Base-by-base conservation (phyloP, 2,888 invertebrate genomes). In the Nymphalis urticae region DNA sequence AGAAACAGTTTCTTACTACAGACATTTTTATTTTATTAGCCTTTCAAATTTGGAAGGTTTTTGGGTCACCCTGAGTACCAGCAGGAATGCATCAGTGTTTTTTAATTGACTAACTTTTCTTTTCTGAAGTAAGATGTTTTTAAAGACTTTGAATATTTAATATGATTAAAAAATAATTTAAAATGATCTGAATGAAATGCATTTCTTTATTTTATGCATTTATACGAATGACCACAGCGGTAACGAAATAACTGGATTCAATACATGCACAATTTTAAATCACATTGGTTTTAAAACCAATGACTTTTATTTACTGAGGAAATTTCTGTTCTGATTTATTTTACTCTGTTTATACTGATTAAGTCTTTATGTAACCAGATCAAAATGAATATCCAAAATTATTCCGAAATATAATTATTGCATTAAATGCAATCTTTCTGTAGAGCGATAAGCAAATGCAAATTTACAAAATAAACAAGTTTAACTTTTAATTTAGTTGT, bases 171-270 rank as follows among this genome's bases (percentile, higher is more conserved):
- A 17, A 56, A 56, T 19, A 48, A 56, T 19, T 64, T 61, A 24
- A 24, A 42, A 64, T 60, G 36, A 50, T 54, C 27, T 16, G 48
- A 53, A 54, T 68, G 10, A 64, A 64, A 69, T 62, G 48, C 10
- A 42, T 32, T 69, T 69, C 51, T 69, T 64, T 58, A 54, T 69
- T 69, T 65, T 51, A 66, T 65, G 62, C 58, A 51, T 69, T 63
- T 68, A 66, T 70, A 66, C 62, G 64, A 66, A 42, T 72, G 65
- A 70, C 69, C 67, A 63, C 72, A 64, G 58, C 60, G 32, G 65
- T 72, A 72, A 73, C 63, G 72, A 69, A 72, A 72, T 69, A 69
- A 69, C 67, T 68, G 68, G 56, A 72, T 72, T 72, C 65, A 64
- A 65, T 60, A 63, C 62, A 65, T 58, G 36, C 36, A 54, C 36